Evolutionary conservation across 2,797 vertebrate genomes (phyloP).

Genomic region (Danio tinwini): DNA sequence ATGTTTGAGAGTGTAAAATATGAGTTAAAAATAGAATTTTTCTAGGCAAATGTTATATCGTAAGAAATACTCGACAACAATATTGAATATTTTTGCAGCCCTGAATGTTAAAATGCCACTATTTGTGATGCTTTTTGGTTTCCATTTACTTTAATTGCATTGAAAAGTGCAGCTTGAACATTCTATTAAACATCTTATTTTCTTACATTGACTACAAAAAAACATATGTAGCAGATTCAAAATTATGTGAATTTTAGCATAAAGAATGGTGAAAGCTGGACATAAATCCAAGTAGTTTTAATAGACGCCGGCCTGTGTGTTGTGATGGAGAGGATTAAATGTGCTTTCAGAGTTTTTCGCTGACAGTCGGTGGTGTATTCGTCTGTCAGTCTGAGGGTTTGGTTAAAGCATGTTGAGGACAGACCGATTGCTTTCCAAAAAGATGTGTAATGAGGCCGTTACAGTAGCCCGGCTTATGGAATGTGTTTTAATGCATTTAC

Average conservation of each 20-base stretch:
- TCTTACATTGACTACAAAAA: too few species aligned
- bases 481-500: constrained; percentile 62
- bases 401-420: constrained; percentile 4
- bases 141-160: background rate
- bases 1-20: background rate
- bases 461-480: constrained; percentile 67
- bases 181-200: background rate
- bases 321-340: background rate
- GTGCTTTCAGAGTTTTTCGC: background rate
- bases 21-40: too few species aligned
- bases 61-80: too few species aligned
- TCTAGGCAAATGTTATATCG: too few species aligned
- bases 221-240: too few species aligned
- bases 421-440: constrained; percentile 4
- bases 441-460: constrained; percentile 46
- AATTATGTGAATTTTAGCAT: background rate
- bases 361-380: background rate
- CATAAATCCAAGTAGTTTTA: background rate
- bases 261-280: background rate
- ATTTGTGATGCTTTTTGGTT: background rate
- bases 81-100: too few species aligned
- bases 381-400: constrained; percentile 33
- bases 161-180: background rate
- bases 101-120: too few species aligned
- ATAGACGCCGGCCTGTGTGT: background rate